phyloP scores from a whole-genome alignment of 2,113 vertebrate genomes.

The Electrona antarctica region DNA sequence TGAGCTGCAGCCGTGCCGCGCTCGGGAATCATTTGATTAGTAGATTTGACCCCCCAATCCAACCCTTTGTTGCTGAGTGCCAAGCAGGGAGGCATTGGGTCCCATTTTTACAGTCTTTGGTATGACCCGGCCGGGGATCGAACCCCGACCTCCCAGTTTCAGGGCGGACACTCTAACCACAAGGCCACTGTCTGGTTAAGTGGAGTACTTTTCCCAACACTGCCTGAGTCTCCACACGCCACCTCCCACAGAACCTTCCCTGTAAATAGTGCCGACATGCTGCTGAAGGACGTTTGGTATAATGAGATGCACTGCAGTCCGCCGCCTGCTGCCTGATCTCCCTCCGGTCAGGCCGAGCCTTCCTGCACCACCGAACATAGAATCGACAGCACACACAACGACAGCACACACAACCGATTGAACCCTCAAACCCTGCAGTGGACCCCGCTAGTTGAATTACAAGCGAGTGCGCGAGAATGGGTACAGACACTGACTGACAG shows the following conservation, averaged over 20 bases:
- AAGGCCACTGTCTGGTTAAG: no score
- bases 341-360: not conserved
- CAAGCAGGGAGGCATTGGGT: no score
- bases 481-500: not conserved
- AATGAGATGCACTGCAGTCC: constrained; percentile 3
- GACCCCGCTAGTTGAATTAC: not conserved
- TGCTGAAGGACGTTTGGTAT: constrained; percentile 28
- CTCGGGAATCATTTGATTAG: no score
- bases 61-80: no score
- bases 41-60: no score
- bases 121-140: no score
- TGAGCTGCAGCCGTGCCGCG: no score
- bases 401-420: not conserved
- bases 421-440: not conserved
- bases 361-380: constrained; percentile 9
- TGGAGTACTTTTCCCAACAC: no score
- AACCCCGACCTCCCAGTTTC: no score
- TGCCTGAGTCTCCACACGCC: not conserved
- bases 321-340: not conserved
- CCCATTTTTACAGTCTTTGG: no score
- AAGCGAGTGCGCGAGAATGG: not conserved
- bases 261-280: not conserved
- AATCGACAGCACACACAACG: constrained; percentile 7
- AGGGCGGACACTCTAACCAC: no score
- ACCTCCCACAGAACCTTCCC: not conserved